Base-by-base conservation (phyloP, 2,888 invertebrate genomes). In the Copidosoma aretas region DNA sequence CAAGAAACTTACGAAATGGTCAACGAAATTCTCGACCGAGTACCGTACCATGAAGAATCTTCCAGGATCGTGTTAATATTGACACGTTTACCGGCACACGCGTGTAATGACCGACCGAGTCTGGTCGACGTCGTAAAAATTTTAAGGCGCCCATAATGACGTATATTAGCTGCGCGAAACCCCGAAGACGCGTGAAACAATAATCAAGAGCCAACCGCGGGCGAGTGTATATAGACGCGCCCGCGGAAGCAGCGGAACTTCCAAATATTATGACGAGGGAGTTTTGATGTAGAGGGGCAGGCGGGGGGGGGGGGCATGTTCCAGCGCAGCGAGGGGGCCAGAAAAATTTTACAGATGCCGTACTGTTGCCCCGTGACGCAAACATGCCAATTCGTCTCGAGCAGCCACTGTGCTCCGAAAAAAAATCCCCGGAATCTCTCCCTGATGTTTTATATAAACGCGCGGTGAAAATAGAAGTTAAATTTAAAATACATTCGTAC, bases 251-350 rank as follows among this genome's bases (percentile, higher is more conserved):
- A 58, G 32, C 32, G 32, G 67, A 53, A 58, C 51, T 75, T 73
- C 75, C 72, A 76, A 76, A 76, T 76, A 76, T 76, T 76, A 76
- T 76, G 75, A 75, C 71, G 73, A 72, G 70, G 24, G 63, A 66
- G 68, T 68, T 68, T 71, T 68, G 71, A 63, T 63, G 63, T 60
- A 65, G 46, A n/a, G 43, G 17, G 19, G 41, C 41, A 17, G 12
- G 43, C 46, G 62, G 46, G 60, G 54, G 19, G 32, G 10, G 49
- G 66, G 10, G 43, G n/a, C 51, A 8, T 32, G 32, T 32, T 5
- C 8, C 3, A 32, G 32, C 32, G 32, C 32, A 32, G 32, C 32
- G 10, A 17, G 10, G 22, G 22, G 4, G 51, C 8, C 10, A 22
- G 53, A 71, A 68, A 68, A 71, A 71, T 65, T 68, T 62, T 51